Evolutionary conservation across 2,888 invertebrate genomes (phyloP).

Genomic region (Melanotus villosus): DNA sequence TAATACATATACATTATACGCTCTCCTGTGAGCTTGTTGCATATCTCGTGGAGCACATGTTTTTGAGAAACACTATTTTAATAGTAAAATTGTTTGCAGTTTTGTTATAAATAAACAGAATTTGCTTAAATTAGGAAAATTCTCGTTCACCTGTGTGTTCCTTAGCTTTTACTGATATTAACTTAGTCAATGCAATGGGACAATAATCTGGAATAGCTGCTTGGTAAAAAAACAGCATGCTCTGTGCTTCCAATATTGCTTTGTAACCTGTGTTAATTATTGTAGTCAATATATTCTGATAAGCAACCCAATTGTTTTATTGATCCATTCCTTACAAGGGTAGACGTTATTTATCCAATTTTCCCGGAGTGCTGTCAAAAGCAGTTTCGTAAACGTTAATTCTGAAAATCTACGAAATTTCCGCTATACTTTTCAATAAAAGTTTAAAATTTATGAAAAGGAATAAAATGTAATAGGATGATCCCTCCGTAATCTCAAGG

Average conservation of each 20-base stretch:
- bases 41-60: slow-evolving; percentile 39
- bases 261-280: slow-evolving; percentile 63
- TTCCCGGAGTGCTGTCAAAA: too few species aligned
- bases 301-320: slow-evolving; percentile 9
- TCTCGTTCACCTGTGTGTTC: slow-evolving; percentile 62
- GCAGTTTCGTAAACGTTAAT: too few species aligned
- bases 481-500: too few species aligned
- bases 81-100: slow-evolving; percentile 40
- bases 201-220: slow-evolving; percentile 59
- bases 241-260: slow-evolving; percentile 66
- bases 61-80: slow-evolving; percentile 39
- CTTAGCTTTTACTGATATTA: slow-evolving; percentile 62
- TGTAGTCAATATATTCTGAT: slow-evolving; percentile 62
- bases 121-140: slow-evolving; percentile 38
- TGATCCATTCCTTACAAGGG: neutral
- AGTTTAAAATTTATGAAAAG: too few species aligned
- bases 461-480: too few species aligned
- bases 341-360: too few species aligned
- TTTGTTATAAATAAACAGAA: slow-evolving; percentile 36
- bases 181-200: slow-evolving; percentile 57
- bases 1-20: slow-evolving; percentile 43
- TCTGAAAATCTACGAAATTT: too few species aligned
- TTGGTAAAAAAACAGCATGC: slow-evolving; percentile 60
- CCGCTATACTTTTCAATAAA: too few species aligned
- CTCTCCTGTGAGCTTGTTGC: slow-evolving; percentile 35